Percentiles rank a stretch among this genome's conserved stretches.
Conservation (phyloP, 2,797 vertebrate species). For the Tragelaphus oryx region DNA sequence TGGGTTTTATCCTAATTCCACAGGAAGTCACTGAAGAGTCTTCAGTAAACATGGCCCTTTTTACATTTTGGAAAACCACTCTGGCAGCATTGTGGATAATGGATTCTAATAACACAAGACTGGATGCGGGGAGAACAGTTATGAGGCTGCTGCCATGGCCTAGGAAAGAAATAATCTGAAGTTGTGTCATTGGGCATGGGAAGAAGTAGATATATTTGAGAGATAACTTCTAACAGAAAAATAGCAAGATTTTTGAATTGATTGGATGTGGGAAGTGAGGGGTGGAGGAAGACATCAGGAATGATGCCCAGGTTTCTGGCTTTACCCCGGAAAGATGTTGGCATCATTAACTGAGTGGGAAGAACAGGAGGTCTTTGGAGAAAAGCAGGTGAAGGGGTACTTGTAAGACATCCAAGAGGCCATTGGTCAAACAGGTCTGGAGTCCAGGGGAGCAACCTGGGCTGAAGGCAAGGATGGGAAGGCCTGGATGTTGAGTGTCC, state of each 20-base stretch:
- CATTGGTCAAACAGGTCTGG: not conserved
- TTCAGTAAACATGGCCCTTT: conserved; percentile 4
- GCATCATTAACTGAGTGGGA: not conserved
- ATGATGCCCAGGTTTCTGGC: not conserved
- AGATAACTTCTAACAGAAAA: not conserved
- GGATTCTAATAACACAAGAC: not conserved
- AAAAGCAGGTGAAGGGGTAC: not conserved
- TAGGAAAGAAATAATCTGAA: not conserved
- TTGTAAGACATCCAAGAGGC: not conserved
- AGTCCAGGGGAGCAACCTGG: not conserved
- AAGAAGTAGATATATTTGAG: not conserved
- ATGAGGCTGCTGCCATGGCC: not conserved
- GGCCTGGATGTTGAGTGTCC: not conserved
- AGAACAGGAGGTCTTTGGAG: not conserved
- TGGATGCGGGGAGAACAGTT: not conserved
- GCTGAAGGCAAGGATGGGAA: not conserved
- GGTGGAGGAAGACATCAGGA: not conserved
- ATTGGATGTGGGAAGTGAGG: not conserved
- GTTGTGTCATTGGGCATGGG: not conserved
- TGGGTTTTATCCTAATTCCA: not conserved
- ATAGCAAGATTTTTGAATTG: not conserved
- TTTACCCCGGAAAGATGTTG: not conserved
- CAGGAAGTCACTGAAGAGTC: conserved; percentile 17
- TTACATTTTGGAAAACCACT: conserved; percentile 48
- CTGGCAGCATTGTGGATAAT: not conserved